Evolutionary conservation across 2,888 invertebrate genomes (phyloP).

Genomic region (Polia nebulosa): DNA sequence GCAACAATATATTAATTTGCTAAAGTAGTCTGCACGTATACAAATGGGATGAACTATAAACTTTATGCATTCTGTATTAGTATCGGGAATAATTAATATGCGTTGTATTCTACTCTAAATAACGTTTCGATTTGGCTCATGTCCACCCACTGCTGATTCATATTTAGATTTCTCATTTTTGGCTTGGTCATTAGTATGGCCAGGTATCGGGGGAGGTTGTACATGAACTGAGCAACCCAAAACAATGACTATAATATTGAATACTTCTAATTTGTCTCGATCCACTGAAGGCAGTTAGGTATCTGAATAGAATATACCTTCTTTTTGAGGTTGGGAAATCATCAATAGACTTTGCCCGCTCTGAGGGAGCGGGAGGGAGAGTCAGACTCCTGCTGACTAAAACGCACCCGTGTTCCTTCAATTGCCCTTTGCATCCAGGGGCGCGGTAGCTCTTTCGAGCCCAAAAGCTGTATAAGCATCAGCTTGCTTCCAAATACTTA

Average conservation of each 20-base stretch:
- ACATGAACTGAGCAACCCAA: background rate
- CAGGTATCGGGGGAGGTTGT: background rate
- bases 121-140: constrained; percentile 40
- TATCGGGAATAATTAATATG: constrained; percentile 42
- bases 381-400: no score
- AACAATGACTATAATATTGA: background rate
- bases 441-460: no score
- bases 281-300: background rate
- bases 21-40: constrained; percentile 50
- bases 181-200: constrained; percentile 13
- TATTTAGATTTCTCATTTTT: constrained; percentile 22
- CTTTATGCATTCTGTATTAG: constrained; percentile 24
- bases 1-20: constrained; percentile 85
- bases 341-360: no score
- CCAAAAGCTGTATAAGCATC: background rate
- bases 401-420: no score
- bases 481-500: background rate
- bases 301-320: background rate
- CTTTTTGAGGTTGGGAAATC: no score
- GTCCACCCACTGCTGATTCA: constrained; percentile 20
- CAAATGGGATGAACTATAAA: constrained; percentile 4
- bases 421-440: no score
- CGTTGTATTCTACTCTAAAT: constrained; percentile 26
- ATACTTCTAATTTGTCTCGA: background rate
- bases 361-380: no score